phyloP scores from a whole-genome alignment of 2,797 vertebrate genomes.

The Astyanax mexicanus region DNA sequence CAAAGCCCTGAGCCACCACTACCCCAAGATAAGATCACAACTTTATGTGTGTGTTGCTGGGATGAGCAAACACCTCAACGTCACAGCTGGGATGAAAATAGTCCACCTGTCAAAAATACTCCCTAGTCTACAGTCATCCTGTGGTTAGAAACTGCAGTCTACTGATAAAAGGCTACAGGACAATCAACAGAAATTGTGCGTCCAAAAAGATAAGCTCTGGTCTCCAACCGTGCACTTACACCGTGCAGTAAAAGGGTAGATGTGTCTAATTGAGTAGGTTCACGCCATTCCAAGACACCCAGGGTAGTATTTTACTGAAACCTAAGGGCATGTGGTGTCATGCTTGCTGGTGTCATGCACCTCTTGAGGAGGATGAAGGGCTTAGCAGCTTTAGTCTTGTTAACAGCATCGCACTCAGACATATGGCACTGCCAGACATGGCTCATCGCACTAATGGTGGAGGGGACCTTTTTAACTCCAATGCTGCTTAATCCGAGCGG shows the following conservation, averaged over 20 bases:
- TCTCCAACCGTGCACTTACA: neutral
- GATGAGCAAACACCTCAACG: neutral
- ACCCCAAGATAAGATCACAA: no score
- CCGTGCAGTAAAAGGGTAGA: neutral
- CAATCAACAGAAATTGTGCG: no score
- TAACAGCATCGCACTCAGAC: constrained; percentile 37
- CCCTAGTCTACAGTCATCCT: neutral
- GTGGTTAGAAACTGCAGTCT: neutral
- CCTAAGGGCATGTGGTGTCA: constrained; percentile 1
- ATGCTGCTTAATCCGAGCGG: constrained; percentile 29
- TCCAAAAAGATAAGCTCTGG: neutral
- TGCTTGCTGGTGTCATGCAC: constrained; percentile 20
- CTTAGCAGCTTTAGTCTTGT: constrained; percentile 52
- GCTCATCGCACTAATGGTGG: constrained; percentile 28
- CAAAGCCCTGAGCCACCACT: no score
- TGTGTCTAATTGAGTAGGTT: neutral
- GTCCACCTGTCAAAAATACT: neutral
- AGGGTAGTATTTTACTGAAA: neutral
- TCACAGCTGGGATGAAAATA: neutral
- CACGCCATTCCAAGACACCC: neutral
- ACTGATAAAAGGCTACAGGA: neutral
- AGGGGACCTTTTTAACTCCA: constrained; percentile 41
- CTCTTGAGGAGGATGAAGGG: constrained; percentile 38
- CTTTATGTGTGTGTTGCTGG: no score
- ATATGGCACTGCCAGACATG: constrained; percentile 23